Conservation (phyloP, 2,888 invertebrate species). For the Acheta domesticus region DNA sequence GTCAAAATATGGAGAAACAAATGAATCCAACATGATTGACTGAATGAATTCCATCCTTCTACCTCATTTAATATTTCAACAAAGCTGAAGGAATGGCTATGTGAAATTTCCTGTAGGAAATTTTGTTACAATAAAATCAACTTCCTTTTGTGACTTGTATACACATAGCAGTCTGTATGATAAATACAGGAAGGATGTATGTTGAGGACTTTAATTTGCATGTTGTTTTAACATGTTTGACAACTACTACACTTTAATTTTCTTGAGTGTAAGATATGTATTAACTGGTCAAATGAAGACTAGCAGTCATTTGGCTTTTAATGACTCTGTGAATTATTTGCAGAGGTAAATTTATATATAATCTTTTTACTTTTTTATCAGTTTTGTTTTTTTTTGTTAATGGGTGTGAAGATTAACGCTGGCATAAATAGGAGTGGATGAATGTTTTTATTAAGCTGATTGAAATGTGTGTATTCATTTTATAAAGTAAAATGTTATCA, state of each 20-base stretch:
- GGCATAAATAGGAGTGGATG: slow-evolving; percentile 19
- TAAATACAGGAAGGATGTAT: not conserved
- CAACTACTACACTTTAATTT: not conserved
- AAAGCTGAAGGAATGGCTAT: not conserved
- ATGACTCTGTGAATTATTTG: not conserved
- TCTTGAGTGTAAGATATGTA: slow-evolving; percentile 2
- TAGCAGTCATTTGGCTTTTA: not conserved
- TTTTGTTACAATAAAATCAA: not conserved
- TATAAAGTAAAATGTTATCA: slow-evolving; percentile 28
- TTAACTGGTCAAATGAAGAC: slow-evolving; percentile 18
- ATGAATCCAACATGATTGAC: slow-evolving; percentile 27
- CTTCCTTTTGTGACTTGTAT: not conserved
- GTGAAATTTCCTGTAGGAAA: slow-evolving; percentile 4
- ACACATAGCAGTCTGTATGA: not conserved
- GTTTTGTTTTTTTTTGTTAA: slow-evolving; percentile 18
- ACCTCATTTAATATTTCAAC: slow-evolving; percentile 53
- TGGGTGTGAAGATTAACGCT: slow-evolving; percentile 22
- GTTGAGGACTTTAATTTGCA: slow-evolving; percentile 4
- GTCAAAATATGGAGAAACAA: not conserved
- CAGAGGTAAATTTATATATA: slow-evolving; percentile 2
- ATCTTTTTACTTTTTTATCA: slow-evolving; percentile 18
- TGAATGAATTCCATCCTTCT: slow-evolving; percentile 64
- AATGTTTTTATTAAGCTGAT: slow-evolving; percentile 23
- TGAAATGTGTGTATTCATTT: slow-evolving; percentile 25
- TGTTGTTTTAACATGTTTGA: not conserved